Evolutionary conservation across 1,140 invertebrate genomes (phyloP).

Genomic region (Bicyclus anynana): DNA sequence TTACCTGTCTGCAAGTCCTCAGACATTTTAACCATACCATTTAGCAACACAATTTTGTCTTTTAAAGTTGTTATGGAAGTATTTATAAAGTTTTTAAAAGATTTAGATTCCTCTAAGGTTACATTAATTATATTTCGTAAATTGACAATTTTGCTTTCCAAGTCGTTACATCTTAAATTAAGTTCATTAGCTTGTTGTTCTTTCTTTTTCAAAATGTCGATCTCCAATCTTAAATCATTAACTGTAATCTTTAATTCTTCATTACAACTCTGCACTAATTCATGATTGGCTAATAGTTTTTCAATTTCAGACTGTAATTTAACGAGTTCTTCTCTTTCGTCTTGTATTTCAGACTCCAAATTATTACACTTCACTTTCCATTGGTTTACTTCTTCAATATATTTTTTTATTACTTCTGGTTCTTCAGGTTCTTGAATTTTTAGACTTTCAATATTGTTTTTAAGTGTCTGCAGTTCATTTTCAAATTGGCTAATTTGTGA

Average conservation of each 20-base stretch:
- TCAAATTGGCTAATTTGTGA: conserved; percentile 59
- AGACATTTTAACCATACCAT: conserved; percentile 17
- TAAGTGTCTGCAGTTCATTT: conserved; percentile 44
- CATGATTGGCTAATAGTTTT: conserved; percentile 62
- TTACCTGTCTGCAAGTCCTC: conserved; percentile 38
- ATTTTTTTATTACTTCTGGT: conserved; percentile 36
- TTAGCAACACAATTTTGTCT: conserved; percentile 33
- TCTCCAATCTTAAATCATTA: conserved; percentile 44
- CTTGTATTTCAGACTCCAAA: conserved; percentile 66
- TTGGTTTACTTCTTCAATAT: conserved; percentile 45
- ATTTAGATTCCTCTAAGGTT: conserved; percentile 38
- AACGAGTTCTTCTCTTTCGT: conserved; percentile 67
- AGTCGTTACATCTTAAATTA: conserved; percentile 17
- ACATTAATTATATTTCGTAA: conserved; percentile 33
- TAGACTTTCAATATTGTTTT: conserved; percentile 30
- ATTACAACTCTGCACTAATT: conserved; percentile 55
- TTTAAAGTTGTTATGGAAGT: conserved; percentile 21
- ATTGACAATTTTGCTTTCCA: conserved; percentile 30
- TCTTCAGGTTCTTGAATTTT: conserved; percentile 25
- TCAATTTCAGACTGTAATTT: conserved; percentile 71
- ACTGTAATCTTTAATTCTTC: conserved; percentile 38
- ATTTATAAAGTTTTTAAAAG: conserved; percentile 32
- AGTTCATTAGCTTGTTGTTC: conserved; percentile 25
- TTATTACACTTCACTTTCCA: conserved; percentile 61
- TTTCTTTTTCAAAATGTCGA: conserved; percentile 31